Evolutionary conservation across 2,113 vertebrate genomes (phyloP), one percentile per base, ranked within the genome.

Genomic region (Gambusia affinis): DNA sequence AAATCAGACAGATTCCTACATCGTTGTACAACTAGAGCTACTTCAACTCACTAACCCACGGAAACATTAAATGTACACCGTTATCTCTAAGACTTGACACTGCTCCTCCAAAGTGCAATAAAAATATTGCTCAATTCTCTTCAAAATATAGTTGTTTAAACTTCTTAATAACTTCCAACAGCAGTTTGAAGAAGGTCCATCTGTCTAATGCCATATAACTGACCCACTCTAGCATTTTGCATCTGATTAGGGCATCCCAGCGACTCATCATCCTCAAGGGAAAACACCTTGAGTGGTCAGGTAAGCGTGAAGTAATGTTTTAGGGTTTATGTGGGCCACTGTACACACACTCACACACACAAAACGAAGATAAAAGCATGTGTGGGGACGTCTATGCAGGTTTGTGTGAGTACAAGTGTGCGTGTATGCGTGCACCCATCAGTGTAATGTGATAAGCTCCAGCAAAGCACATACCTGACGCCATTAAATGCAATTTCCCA

Each of bases 401-500:
- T 75, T 64, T 24, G 27, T n/a, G 60, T 29, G 42, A 57, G 72
- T 70, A 78, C 24, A 64, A 30, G 65, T 11, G 63, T 78, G 67
- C 66, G 57, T 63, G 75, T 85, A 57, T 69, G 69, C 89, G 89
- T 85, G 88, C 88, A 90, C 78, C 82, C 84, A 88, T 85, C 87
- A 90, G 87, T 88, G 87, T 91, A 93, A 95, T 82, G 89, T 88
- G 91, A 92, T 91, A 91, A 92, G 91, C 90, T 91, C 87, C 87
- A 83, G 92, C 87, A 91, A 91, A 95, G 92, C 91, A 92, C 93
- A 93, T 94, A 94, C 94, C 92, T 94, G 93, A 94, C 92, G 93
- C 91, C 90, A 94, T 94, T 93, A 93, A 93, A 92, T 89, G 85
- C 91, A 89, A 93, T 94, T 91, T 93, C 94, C 93, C 94, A 88